Percentiles rank a stretch among this genome's conserved stretches.
Evolutionary conservation across 2,113 vertebrate species (phyloP).

Genomic region (Taxidea taxus): DNA sequence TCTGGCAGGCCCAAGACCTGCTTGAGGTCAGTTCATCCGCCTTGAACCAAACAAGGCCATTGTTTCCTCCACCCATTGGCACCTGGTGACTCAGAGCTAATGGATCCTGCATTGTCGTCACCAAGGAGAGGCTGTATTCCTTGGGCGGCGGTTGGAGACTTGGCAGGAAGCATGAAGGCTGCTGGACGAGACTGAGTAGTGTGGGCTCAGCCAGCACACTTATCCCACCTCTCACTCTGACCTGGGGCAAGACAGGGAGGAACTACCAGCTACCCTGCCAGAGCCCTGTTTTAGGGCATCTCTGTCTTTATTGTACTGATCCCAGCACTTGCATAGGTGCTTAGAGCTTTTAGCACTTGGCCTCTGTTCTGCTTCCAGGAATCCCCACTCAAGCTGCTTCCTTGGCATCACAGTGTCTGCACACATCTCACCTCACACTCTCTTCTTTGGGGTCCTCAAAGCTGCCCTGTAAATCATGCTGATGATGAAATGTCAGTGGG

Average conservation of each 20-base stretch:
- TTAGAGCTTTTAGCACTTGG: neutral
- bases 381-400: neutral
- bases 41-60: conserved; percentile 14
- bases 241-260: neutral
- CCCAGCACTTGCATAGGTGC: neutral
- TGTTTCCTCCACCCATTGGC: neutral
- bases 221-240: neutral
- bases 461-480: neutral
- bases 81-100: conserved; percentile 24
- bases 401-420: neutral
- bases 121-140: neutral
- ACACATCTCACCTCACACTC: neutral
- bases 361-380: neutral
- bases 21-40: neutral
- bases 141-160: neutral
- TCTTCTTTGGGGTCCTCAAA: neutral
- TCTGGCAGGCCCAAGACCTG: conserved; percentile 37
- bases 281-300: neutral
- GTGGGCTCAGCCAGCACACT: neutral
- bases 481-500: too few relatives aligned
- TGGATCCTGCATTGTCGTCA: neutral
- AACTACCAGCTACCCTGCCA: neutral
- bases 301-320: neutral
- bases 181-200: neutral
- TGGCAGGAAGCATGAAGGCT: neutral